Conservation (phyloP, 2,888 invertebrate species). For the Heliconius ismenius region DNA sequence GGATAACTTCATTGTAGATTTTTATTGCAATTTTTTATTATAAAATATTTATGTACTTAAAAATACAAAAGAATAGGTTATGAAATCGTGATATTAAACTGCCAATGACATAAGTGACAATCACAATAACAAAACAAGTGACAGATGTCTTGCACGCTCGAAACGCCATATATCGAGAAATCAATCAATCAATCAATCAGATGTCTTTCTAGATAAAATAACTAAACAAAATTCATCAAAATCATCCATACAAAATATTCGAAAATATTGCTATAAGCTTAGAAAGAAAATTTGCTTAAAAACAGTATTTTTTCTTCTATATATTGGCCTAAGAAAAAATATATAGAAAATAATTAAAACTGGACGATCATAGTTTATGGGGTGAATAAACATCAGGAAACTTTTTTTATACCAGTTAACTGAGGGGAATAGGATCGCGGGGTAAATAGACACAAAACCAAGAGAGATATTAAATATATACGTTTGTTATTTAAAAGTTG, state of each 20-base stretch:
- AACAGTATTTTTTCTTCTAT: not conserved
- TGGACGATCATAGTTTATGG: no score
- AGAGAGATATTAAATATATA: no score
- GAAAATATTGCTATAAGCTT: not conserved
- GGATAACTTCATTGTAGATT: conserved; percentile 84
- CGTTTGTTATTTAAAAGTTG: no score
- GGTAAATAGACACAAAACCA: no score
- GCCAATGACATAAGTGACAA: not conserved
- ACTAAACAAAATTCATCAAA: not conserved
- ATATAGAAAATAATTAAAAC: no score
- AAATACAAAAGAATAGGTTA: not conserved
- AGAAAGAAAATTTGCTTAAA: not conserved
- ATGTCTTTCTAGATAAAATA: not conserved
- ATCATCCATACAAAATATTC: not conserved
- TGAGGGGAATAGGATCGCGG: no score
- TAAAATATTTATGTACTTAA: not conserved
- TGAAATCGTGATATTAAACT: not conserved
- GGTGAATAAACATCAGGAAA: no score
- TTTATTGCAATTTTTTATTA: conserved; percentile 15
- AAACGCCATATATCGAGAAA: no score
- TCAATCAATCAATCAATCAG: no score
- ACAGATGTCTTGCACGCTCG: not conserved
- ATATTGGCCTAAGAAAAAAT: no score
- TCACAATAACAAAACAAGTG: not conserved
- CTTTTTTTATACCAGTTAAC: no score